Evolutionary conservation across 2,113 vertebrate species (phyloP).

Genomic region (Grus americana): DNA sequence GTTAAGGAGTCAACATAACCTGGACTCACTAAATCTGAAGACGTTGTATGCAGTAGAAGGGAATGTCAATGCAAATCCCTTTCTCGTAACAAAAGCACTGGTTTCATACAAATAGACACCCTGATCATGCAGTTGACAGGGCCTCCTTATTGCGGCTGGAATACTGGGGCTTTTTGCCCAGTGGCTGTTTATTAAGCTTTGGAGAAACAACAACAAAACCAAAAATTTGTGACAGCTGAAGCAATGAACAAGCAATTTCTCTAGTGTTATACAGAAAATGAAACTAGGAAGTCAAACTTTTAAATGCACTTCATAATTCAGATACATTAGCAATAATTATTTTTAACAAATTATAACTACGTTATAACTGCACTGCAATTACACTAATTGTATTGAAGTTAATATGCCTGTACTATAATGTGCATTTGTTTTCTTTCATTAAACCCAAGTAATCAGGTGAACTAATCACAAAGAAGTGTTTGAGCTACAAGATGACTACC

Average conservation of each 20-base stretch:
- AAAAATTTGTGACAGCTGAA: background rate
- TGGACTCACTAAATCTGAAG: background rate
- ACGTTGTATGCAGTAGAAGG: background rate
- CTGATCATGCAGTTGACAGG: background rate
- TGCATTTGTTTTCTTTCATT: constrained; percentile 5
- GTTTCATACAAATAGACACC: background rate
- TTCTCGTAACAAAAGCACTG: background rate
- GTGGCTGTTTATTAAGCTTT: background rate
- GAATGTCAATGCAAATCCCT: background rate
- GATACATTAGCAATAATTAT: background rate
- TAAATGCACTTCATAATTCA: background rate
- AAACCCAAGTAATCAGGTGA: background rate
- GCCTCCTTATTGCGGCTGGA: background rate
- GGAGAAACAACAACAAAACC: background rate
- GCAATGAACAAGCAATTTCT: background rate
- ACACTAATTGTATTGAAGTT: background rate
- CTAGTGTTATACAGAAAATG: background rate
- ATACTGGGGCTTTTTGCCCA: background rate
- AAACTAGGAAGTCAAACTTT: background rate
- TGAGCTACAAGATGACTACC: background rate
- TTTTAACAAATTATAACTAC: constrained; percentile 3
- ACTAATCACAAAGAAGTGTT: background rate
- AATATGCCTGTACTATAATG: background rate
- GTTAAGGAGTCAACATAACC: background rate
- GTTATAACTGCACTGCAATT: constrained; percentile 2